These are phyloP conservation scores for Willowsia nigromaculata DNA, from an alignment of 2,888 invertebrate genomes.

Conservation along the genomic window DNA sequence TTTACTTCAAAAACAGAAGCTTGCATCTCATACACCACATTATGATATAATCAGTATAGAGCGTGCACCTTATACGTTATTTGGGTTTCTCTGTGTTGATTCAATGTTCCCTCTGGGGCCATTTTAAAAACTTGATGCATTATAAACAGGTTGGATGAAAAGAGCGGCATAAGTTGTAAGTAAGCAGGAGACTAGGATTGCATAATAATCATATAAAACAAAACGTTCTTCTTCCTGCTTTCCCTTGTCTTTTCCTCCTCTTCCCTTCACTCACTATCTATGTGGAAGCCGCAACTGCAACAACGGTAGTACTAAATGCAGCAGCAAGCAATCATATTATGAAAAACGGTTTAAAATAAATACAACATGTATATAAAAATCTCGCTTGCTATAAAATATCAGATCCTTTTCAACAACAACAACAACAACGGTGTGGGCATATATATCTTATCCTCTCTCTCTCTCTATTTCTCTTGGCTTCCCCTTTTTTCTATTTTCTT, in stretches of 20 bases:
- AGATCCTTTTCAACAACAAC: constrained; percentile 5
- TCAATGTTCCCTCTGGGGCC: constrained; percentile 77
- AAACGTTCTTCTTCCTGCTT: constrained; percentile 20
- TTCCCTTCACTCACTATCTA: background rate
- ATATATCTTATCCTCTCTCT: too few species aligned
- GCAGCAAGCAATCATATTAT: constrained; percentile 36
- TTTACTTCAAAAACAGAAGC: background rate
- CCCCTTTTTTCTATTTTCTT: constrained; percentile 25
- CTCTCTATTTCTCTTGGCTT: background rate
- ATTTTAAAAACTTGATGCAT: constrained; percentile 71
- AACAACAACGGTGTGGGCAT: constrained; percentile 4
- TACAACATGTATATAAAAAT: background rate
- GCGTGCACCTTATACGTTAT: background rate
- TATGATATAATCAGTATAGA: constrained; percentile 20
- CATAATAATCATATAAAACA: constrained; percentile 70
- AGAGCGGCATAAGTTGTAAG: constrained; percentile 15
- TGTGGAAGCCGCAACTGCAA: background rate
- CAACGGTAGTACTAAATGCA: background rate
- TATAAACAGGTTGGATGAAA: constrained; percentile 49
- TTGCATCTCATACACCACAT: background rate
- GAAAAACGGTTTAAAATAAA: constrained; percentile 42
- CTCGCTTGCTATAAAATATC: background rate
- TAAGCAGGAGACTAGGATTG: background rate
- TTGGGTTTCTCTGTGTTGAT: constrained; percentile 73
- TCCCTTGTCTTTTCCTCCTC: constrained; percentile 15